Evolutionary conservation across 1,140 invertebrate genomes (phyloP).

Genomic region (Tenebrio molitor): DNA sequence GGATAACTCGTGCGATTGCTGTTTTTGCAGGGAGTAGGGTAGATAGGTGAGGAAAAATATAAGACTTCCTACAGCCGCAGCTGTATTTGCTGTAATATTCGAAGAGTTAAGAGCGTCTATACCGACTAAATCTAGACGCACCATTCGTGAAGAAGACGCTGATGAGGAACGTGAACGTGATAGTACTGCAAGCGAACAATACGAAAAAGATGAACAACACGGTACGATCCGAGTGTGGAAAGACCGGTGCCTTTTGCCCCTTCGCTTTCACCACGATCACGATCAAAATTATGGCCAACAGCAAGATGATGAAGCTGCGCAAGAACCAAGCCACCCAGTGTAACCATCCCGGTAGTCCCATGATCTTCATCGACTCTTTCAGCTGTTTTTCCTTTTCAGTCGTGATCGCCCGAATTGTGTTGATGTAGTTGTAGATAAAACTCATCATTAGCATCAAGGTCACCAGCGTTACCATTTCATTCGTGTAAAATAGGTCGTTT

Average conservation of each 20-base stretch:
- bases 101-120: not conserved
- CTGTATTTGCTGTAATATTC: slow-evolving; percentile 73
- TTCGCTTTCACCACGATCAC: slow-evolving; percentile 65
- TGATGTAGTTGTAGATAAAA: slow-evolving; percentile 81
- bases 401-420: slow-evolving; percentile 78
- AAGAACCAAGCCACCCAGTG: slow-evolving; percentile 89
- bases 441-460: slow-evolving; percentile 79
- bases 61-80: slow-evolving; percentile 74
- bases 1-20: no score
- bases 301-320: slow-evolving; percentile 79
- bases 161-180: slow-evolving; percentile 77
- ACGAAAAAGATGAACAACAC: slow-evolving; percentile 69
- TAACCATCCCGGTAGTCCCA: slow-evolving; percentile 86
- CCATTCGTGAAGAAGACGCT: slow-evolving; percentile 80
- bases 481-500: slow-evolving; percentile 73
- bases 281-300: slow-evolving; percentile 73
- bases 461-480: slow-evolving; percentile 74
- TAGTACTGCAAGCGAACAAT: slow-evolving; percentile 71
- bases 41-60: slow-evolving; percentile 81
- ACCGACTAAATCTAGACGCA: slow-evolving; percentile 58
- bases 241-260: slow-evolving; percentile 53
- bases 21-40: slow-evolving; percentile 74
- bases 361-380: slow-evolving; percentile 71
- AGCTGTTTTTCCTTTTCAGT: slow-evolving; percentile 75
- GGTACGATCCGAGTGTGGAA: slow-evolving; percentile 54